These are phyloP conservation scores for Drosophila takahashii DNA, from an alignment of 1,140 invertebrate species.

Conservation along the genomic window DNA sequence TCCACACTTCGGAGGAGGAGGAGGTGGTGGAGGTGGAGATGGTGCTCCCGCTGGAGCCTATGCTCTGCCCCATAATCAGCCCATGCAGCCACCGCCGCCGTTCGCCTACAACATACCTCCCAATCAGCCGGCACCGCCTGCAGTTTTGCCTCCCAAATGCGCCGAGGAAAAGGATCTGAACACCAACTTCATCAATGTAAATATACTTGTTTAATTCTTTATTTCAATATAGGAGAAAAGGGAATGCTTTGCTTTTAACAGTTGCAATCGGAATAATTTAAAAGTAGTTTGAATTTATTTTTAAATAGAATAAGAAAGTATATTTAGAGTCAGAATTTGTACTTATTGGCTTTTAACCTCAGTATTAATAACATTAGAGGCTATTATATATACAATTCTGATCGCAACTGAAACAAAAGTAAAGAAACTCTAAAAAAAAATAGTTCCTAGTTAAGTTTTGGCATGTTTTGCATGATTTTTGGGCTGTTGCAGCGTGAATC, in stretches of 20 bases:
- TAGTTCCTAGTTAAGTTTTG: conserved; percentile 27
- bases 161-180: conserved; percentile 86
- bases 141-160: conserved; percentile 76
- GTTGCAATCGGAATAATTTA: conserved; percentile 2
- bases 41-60: conserved; percentile 14
- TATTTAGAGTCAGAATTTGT: neutral
- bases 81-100: conserved; percentile 85
- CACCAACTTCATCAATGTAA: conserved; percentile 87
- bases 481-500: conserved; percentile 61
- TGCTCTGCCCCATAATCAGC: conserved; percentile 27
- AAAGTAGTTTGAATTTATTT: neutral
- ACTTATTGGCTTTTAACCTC: too few relatives aligned
- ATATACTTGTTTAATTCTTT: conserved; percentile 13
- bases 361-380: too few relatives aligned
- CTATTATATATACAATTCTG: too few relatives aligned
- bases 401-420: conserved; percentile 3
- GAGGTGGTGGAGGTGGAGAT: conserved; percentile 36
- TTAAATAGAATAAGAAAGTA: neutral
- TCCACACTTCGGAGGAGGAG: conserved; percentile 65
- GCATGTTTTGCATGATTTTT: conserved; percentile 62
- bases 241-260: conserved; percentile 6
- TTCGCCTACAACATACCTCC: conserved; percentile 91
- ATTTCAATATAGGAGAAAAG: neutral
- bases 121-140: conserved; percentile 63
- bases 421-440: neutral